phyloP scores from a whole-genome alignment of 2,113 vertebrate genomes.

The Opisthocomus hoazin region DNA sequence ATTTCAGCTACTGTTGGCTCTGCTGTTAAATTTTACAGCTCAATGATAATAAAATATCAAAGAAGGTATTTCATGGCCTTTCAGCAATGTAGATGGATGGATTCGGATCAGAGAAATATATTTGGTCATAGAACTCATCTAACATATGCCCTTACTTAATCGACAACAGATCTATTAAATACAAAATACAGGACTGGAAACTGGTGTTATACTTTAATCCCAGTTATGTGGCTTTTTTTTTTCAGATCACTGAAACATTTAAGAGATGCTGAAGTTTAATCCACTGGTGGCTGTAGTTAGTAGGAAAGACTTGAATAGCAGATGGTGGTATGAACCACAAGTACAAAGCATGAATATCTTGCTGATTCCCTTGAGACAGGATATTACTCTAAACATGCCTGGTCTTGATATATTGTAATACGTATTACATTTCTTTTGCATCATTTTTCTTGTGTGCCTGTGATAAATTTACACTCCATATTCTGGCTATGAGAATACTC shows the following conservation, averaged over 20 bases:
- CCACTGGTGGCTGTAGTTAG: neutral
- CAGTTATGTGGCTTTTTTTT: neutral
- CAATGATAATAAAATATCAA: slow-evolving; percentile 67
- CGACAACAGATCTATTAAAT: slow-evolving; percentile 55
- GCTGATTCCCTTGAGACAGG: slow-evolving; percentile 1
- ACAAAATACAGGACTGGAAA: slow-evolving; percentile 7
- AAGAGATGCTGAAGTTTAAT: slow-evolving; percentile 50
- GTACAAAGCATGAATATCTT: neutral
- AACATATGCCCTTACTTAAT: slow-evolving; percentile 46
- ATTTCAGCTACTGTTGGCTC: slow-evolving; percentile 47
- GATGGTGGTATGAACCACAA: slow-evolving; percentile 28
- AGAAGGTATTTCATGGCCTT: slow-evolving; percentile 63
- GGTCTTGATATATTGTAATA: slow-evolving; percentile 9
- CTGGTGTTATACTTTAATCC: neutral
- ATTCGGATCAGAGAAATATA: slow-evolving; percentile 58
- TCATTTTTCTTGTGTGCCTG: neutral
- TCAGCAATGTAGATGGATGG: slow-evolving; percentile 58
- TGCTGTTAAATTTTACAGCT: slow-evolving; percentile 68
- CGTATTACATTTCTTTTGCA: neutral
- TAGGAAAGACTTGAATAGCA: slow-evolving; percentile 44
- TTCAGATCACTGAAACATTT: neutral
- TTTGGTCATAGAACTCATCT: slow-evolving; percentile 31
- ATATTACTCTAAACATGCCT: neutral
- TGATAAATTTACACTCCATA: neutral
- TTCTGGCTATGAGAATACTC: neutral